These are phyloP conservation scores for Scaptomyza caliginosa DNA, from an alignment of 2,888 invertebrate species.

Conservation along the genomic window DNA sequence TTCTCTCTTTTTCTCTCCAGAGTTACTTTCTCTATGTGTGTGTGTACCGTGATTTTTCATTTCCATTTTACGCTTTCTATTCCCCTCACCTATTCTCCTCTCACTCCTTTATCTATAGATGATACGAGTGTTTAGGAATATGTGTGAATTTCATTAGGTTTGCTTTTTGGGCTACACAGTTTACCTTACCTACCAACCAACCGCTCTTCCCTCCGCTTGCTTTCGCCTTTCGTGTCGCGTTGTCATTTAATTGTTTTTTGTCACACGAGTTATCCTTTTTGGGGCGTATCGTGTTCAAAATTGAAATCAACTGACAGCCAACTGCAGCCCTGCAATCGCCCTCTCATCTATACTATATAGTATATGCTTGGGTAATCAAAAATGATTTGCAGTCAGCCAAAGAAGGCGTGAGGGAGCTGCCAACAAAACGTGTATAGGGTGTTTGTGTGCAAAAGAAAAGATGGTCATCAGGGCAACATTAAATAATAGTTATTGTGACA, in stretches of 20 bases:
- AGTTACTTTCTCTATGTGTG: neutral
- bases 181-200: neutral
- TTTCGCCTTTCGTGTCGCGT: constrained; percentile 48
- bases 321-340: constrained; percentile 26
- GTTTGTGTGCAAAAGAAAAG: constrained; percentile 3
- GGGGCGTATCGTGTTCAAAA: constrained; percentile 76
- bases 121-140: constrained; percentile 42
- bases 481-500: neutral
- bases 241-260: constrained; percentile 78
- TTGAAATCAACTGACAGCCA: constrained; percentile 72
- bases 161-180: constrained; percentile 40
- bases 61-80: constrained; percentile 72
- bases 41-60: constrained; percentile 72
- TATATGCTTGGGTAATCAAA: constrained; percentile 47
- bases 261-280: constrained; percentile 71
- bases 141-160: constrained; percentile 67
- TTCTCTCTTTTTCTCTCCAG: neutral
- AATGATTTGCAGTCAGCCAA: constrained; percentile 33
- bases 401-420: constrained; percentile 15
- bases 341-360: neutral
- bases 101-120: constrained; percentile 15
- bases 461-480: neutral
- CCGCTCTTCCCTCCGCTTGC: neutral
- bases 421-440: constrained; percentile 4
- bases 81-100: neutral